Base-by-base conservation (phyloP, 2,113 vertebrate species). In the Pantherophis guttatus region DNA sequence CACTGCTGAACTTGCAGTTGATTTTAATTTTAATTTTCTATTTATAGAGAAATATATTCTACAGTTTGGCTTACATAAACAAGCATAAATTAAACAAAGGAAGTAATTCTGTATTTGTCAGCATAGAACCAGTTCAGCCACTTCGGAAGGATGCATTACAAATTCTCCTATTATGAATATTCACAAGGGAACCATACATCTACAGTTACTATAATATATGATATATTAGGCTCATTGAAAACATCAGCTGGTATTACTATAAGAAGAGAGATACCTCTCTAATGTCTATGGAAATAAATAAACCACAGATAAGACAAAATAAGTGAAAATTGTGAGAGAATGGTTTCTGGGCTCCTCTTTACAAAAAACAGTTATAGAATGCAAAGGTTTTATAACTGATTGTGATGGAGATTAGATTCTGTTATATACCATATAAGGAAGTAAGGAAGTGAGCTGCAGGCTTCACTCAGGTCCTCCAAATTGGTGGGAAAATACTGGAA, bases 11-110 rank as follows among this genome's bases (percentile, higher is more conserved):
- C 11, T 93, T 24, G 81, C 9, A 93, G 81, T 91, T 90, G 44
- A 70, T 94, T 94, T 95, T 93, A 94, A 58, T 26, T 17, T 88
- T 1, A 53, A 86, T 48, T 92, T 26, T 33, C 3, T 50, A 44
- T 81, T 87, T 70, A 87, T 52, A 62, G 65, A 94, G 9, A 95
- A 59, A 33, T 33, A 57, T 55, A 86, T 90, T 59, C 21, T 89
- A 53, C 29, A 2, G 1, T 90, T 75, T 24, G 87, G 52, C 29
- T 94, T 53, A 81, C 8, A 54, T 59, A 93, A 59, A 19, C 33
- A 93, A 93, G 39, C 50, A 6, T 90, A 91, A 92, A 87, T 9
- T 52, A 91, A 55, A 75, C 52, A 93, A 86, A 12, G 89, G 7
- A 81, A n/a, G 89, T 17, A 53, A 39, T 44, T 13, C 12, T 48